phyloP scores from a whole-genome alignment of 2,113 vertebrate genomes.

The Egretta garzetta region DNA sequence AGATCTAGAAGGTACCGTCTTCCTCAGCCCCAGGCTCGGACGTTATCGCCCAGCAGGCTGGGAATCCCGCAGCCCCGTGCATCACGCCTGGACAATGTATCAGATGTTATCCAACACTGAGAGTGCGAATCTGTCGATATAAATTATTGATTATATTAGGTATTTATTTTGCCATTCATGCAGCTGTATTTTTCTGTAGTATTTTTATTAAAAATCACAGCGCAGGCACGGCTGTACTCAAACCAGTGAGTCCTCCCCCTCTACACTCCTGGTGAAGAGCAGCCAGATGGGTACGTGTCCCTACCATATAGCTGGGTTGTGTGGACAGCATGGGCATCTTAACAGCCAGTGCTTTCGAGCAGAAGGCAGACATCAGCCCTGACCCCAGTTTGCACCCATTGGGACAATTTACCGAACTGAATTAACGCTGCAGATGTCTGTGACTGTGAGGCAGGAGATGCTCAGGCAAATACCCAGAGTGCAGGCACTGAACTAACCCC shows the following conservation, averaged over 20 bases:
- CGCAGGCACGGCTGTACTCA: background rate
- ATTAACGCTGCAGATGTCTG: background rate
- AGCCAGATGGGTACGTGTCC: fast-evolving
- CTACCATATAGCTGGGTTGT: fast-evolving
- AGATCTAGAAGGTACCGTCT: background rate
- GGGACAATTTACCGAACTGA: background rate
- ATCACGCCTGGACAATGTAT: fast-evolving
- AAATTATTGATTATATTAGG: background rate
- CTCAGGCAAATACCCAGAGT: background rate
- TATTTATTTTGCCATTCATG: background rate
- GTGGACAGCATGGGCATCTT: background rate
- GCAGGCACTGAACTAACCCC: background rate
- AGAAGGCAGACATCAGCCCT: background rate
- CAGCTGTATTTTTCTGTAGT: background rate
- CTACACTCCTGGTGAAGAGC: background rate
- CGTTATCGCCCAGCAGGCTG: background rate
- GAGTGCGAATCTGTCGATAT: background rate
- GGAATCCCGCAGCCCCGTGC: fast-evolving
- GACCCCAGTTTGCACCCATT: background rate
- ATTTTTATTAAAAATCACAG: background rate
- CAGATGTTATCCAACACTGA: fast-evolving
- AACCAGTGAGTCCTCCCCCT: fast-evolving
- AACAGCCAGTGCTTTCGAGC: background rate
- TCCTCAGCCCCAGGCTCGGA: background rate
- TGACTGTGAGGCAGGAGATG: background rate